Percentiles rank a stretch among this genome's conserved stretches.
Evolutionary conservation across 2,113 vertebrate genomes (phyloP).

Genomic region (Micromys minutus): DNA sequence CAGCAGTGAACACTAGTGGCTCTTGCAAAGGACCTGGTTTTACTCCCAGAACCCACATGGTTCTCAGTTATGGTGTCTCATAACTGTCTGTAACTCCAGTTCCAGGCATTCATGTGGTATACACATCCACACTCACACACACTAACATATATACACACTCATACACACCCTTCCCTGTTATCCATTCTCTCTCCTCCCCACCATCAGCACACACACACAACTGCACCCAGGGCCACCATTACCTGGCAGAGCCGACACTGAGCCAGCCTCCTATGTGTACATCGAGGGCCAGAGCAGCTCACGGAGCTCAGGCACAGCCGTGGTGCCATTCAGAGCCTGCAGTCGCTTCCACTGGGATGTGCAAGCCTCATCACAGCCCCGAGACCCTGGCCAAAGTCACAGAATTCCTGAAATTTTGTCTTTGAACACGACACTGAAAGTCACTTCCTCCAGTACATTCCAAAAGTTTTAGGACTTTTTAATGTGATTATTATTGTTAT

Average conservation of each 20-base stretch:
- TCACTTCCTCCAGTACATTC: neutral
- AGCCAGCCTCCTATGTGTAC: neutral
- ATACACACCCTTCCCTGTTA: neutral
- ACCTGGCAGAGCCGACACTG: neutral
- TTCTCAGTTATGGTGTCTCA: too few species aligned
- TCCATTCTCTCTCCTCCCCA: neutral
- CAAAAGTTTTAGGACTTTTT: neutral
- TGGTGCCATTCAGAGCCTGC: neutral
- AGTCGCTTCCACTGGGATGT: neutral
- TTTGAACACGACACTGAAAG: neutral
- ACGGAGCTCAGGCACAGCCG: neutral
- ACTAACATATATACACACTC: neutral
- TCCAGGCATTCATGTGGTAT: neutral
- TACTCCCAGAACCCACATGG: neutral
- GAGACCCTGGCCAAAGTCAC: neutral
- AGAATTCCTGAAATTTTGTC: neutral
- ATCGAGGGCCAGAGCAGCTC: constrained; percentile 15
- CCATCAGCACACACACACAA: too few species aligned
- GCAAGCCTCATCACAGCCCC: neutral
- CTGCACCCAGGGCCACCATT: neutral
- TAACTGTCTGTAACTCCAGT: neutral
- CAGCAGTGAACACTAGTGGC: neutral
- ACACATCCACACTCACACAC: too few species aligned
- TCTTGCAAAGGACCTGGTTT: neutral
- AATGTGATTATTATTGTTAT: neutral